These are phyloP conservation scores for Metallyticus violacea DNA, from an alignment of 2,888 invertebrate species.

Conservation along the genomic window DNA sequence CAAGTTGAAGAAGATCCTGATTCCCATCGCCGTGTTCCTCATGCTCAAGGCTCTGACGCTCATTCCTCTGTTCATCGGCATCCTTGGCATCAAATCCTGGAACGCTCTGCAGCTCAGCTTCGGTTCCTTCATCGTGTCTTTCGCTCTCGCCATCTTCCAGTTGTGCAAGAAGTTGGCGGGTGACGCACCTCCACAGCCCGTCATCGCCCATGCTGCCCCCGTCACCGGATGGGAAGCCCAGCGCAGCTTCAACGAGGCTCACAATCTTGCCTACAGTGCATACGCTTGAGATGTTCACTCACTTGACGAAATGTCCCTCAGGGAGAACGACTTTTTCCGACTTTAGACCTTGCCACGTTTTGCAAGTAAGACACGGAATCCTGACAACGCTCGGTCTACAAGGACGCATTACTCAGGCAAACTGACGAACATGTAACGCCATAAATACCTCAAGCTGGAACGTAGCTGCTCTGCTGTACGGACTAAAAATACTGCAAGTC, in stretches of 20 bases:
- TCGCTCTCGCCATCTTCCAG: slow-evolving; percentile 84
- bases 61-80: slow-evolving; percentile 80
- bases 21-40: slow-evolving; percentile 81
- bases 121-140: slow-evolving; percentile 84
- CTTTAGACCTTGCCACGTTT: not conserved
- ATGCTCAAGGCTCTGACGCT: slow-evolving; percentile 84
- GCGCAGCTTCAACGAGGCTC: slow-evolving; percentile 24
- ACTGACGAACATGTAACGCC: not conserved
- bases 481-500: too few species aligned
- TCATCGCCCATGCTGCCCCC: slow-evolving; percentile 18
- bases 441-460: too few species aligned
- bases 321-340: not conserved
- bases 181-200: slow-evolving; percentile 59
- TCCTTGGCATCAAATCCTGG: slow-evolving; percentile 84
- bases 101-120: slow-evolving; percentile 84
- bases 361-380: not conserved
- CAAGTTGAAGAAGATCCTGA: slow-evolving; percentile 81
- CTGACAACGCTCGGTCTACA: not conserved
- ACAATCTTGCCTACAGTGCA: slow-evolving; percentile 32
- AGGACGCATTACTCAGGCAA: not conserved
- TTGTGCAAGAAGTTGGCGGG: slow-evolving; percentile 80
- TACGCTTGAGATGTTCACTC: not conserved
- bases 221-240: slow-evolving; percentile 21
- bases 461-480: too few species aligned
- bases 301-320: not conserved